Evolutionary conservation across 2,797 vertebrate genomes (phyloP).

Genomic region (Micrastur ruficollis): DNA sequence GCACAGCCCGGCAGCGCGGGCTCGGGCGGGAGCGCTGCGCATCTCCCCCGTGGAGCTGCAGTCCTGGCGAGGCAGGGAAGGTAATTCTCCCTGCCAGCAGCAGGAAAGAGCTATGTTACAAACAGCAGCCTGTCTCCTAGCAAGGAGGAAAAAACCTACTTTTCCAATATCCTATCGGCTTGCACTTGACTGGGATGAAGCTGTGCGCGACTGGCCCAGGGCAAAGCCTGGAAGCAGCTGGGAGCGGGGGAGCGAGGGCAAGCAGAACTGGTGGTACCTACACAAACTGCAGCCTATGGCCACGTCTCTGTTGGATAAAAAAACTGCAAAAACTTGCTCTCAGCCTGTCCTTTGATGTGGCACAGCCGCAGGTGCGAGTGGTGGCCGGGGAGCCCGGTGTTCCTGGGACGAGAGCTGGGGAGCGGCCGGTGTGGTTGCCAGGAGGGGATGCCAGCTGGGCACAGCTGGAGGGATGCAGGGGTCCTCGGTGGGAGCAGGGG

Average conservation of each 20-base stretch:
- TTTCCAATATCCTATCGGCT: neutral
- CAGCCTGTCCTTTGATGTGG: rapidly evolving
- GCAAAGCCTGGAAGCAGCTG: neutral
- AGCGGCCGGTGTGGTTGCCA: neutral
- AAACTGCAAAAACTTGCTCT: neutral
- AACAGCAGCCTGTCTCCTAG: neutral
- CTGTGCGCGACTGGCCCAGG: neutral
- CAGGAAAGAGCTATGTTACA: neutral
- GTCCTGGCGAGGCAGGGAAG: neutral
- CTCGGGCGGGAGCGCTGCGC: rapidly evolving
- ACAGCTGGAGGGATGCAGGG: rapidly evolving
- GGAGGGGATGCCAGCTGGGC: neutral
- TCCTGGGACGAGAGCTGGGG: neutral
- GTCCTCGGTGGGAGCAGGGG: neutral
- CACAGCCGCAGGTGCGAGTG: neutral
- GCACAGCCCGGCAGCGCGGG: rapidly evolving
- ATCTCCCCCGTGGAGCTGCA: neutral
- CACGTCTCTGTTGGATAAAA: rapidly evolving
- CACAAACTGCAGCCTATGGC: neutral
- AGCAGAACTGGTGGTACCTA: no score
- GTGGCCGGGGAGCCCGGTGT: rapidly evolving
- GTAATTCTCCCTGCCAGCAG: neutral
- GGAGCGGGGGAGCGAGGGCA: neutral
- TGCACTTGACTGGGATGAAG: neutral
- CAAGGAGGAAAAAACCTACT: neutral